Conservation (phyloP, 2,113 vertebrate genomes). For the Psettodes erumei region DNA sequence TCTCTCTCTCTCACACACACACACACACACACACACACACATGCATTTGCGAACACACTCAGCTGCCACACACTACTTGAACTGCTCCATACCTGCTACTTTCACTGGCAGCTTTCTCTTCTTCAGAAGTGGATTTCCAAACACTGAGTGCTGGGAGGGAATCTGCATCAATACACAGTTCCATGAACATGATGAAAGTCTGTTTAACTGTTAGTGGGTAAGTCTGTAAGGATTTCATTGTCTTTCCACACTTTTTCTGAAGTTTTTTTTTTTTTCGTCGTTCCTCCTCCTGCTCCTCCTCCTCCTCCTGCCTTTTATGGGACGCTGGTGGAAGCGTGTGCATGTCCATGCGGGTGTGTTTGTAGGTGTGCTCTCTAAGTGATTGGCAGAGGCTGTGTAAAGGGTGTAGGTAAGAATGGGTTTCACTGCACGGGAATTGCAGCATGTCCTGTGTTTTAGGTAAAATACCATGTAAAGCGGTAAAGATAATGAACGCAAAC, state of each 20-base stretch:
- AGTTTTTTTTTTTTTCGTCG: too few species aligned
- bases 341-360: slow-evolving; percentile 4
- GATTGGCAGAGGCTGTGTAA: slow-evolving; percentile 22
- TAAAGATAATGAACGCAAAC: neutral
- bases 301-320: slow-evolving; percentile 30
- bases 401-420: neutral
- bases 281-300: neutral
- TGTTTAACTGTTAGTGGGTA: slow-evolving; percentile 86
- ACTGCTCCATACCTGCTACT: slow-evolving; percentile 60
- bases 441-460: neutral
- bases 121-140: slow-evolving; percentile 66
- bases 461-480: neutral
- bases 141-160: slow-evolving; percentile 42
- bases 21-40: neutral
- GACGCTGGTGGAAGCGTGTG: slow-evolving; percentile 22
- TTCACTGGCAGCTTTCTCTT: slow-evolving; percentile 54
- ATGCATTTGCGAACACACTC: slow-evolving; percentile 32
- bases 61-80: slow-evolving; percentile 56
- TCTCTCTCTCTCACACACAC: slow-evolving; percentile 13
- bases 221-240: slow-evolving; percentile 83
- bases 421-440: neutral
- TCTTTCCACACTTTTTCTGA: slow-evolving; percentile 9
- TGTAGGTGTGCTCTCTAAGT: slow-evolving; percentile 48
- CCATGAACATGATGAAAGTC: slow-evolving; percentile 75
- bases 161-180: slow-evolving; percentile 55